phyloP scores from a whole-genome alignment of 2,797 vertebrate genomes.

The Onychomys leucogaster region DNA sequence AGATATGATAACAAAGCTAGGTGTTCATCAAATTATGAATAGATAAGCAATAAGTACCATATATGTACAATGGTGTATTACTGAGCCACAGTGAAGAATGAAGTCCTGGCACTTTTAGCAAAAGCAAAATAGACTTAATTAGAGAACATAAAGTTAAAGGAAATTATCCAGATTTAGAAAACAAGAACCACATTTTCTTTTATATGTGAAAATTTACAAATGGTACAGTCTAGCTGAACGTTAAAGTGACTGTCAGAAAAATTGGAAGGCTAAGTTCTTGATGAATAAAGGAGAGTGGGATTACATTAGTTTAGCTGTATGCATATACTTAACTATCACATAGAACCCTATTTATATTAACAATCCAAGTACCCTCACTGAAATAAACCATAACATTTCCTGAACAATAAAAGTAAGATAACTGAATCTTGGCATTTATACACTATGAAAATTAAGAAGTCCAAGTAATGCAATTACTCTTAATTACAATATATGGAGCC shows the following conservation, averaged over 20 bases:
- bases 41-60: neutral
- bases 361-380: too few species aligned
- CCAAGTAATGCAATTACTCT: neutral
- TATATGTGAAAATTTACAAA: neutral
- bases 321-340: neutral
- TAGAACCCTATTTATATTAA: neutral
- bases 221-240: neutral
- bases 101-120: neutral
- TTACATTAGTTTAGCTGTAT: neutral
- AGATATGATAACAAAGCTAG: neutral
- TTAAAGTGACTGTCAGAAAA: neutral
- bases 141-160: neutral
- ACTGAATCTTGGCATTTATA: neutral
- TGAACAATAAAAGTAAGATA: neutral
- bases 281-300: neutral
- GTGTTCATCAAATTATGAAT: neutral
- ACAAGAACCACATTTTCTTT: neutral
- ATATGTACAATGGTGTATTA: neutral
- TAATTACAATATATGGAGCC: neutral
- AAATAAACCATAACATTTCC: neutral
- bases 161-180: neutral
- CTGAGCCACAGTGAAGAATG: neutral
- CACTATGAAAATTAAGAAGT: neutral
- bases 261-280: neutral
- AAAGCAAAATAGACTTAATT: neutral